Evolutionary conservation across 2,113 vertebrate species (phyloP).

Genomic region (Eubucco bourcierii): DNA sequence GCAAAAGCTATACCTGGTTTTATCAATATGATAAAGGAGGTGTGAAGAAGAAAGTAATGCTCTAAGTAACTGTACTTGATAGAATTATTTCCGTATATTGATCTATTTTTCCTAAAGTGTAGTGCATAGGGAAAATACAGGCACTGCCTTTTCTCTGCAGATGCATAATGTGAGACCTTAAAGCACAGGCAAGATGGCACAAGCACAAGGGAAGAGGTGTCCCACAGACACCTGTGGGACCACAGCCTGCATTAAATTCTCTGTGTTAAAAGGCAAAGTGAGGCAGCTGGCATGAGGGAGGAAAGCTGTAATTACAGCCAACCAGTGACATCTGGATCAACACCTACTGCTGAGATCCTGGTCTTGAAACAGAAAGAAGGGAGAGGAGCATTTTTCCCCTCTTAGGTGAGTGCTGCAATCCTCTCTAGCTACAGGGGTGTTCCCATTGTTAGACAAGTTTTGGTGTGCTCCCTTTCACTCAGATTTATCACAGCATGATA

Average conservation of each 20-base stretch:
- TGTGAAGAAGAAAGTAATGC: background rate
- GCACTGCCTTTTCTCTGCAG: background rate
- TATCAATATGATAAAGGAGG: background rate
- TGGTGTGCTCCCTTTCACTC: background rate
- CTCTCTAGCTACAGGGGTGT: background rate
- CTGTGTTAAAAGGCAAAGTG: background rate
- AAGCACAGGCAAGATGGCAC: fast-evolving
- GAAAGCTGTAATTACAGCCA: constrained; percentile 1
- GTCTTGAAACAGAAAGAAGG: background rate
- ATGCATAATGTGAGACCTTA: background rate
- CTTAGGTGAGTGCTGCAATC: background rate
- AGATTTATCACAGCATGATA: background rate
- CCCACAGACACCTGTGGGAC: background rate
- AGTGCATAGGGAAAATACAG: background rate
- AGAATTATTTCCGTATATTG: background rate
- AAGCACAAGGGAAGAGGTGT: background rate
- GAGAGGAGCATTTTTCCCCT: background rate
- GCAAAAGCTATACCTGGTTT: background rate
- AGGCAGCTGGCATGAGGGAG: background rate
- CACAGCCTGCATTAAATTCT: background rate
- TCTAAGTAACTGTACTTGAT: background rate
- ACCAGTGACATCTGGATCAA: background rate
- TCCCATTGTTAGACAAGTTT: background rate
- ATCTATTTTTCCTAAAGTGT: background rate
- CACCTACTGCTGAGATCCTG: background rate